These are phyloP conservation scores for Butorides virescens DNA, from an alignment of 2,113 vertebrate genomes.

Conservation along the genomic window DNA sequence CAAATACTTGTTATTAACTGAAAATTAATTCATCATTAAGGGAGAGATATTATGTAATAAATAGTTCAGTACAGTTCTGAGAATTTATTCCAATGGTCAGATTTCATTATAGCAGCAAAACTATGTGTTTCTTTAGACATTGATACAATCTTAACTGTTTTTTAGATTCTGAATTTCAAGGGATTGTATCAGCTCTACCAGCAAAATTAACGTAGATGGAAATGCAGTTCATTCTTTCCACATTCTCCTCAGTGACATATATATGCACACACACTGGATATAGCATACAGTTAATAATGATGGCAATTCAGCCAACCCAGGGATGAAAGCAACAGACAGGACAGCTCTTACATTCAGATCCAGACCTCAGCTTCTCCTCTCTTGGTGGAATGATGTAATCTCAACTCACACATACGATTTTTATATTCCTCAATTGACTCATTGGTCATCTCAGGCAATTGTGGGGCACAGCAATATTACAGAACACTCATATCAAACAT, in stretches of 20 bases:
- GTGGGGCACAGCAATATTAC: background rate
- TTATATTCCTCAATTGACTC: background rate
- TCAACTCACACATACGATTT: background rate
- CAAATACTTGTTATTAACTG: slow-evolving; percentile 66
- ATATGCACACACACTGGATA: background rate
- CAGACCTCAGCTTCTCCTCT: background rate
- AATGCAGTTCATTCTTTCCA: background rate
- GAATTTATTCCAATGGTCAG: background rate
- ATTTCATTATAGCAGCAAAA: background rate
- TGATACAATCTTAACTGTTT: background rate
- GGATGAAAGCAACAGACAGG: background rate
- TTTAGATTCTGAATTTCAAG: background rate
- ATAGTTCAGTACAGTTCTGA: background rate
- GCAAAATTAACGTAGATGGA: background rate
- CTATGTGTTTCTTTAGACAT: background rate
- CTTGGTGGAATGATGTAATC: background rate
- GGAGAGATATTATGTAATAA: slow-evolving; percentile 58
- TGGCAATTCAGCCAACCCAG: background rate
- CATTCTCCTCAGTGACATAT: background rate
- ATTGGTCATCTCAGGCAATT: background rate
- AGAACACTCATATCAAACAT: background rate
- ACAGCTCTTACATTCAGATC: background rate
- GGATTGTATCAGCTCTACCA: background rate
- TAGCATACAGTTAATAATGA: background rate
- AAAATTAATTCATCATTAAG: slow-evolving; percentile 68